Percentiles rank a stretch among this genome's conserved stretches.
phyloP scores from a whole-genome alignment of 2,797 vertebrate species.

The Kryptolebias ocellatus region DNA sequence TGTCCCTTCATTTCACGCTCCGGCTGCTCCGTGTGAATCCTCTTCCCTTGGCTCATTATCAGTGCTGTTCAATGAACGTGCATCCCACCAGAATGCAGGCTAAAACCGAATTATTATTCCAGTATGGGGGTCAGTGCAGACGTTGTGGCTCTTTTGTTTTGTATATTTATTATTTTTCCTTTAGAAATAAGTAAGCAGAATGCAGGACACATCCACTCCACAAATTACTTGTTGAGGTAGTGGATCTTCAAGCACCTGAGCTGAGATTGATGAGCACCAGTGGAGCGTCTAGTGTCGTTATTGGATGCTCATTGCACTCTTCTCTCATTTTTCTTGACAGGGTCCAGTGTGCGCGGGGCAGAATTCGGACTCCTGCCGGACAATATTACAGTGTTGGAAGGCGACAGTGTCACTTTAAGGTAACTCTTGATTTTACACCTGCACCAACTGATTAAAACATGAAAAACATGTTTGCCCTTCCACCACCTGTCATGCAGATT shows the following conservation, averaged over 20 bases:
- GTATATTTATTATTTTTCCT: slow-evolving; percentile 70
- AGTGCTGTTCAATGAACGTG: slow-evolving; percentile 75
- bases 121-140: slow-evolving; percentile 75
- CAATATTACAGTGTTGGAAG: slow-evolving; percentile 93
- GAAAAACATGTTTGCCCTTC: slow-evolving; percentile 56
- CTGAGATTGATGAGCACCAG: slow-evolving; percentile 52
- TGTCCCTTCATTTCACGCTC: slow-evolving; percentile 88
- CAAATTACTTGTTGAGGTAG: slow-evolving; percentile 36
- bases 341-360: slow-evolving; percentile 80
- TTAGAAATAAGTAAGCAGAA: slow-evolving; percentile 64
- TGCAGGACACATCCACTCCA: slow-evolving; percentile 46
- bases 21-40: slow-evolving; percentile 78
- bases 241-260: slow-evolving; percentile 35
- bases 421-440: slow-evolving; percentile 73
- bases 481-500: slow-evolving; percentile 39
- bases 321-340: slow-evolving; percentile 76
- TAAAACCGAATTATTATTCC: slow-evolving; percentile 82
- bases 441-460: slow-evolving; percentile 64
- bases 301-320: slow-evolving; percentile 55
- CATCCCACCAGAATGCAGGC: slow-evolving; percentile 67
- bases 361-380: slow-evolving; percentile 88
- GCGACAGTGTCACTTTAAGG: slow-evolving; percentile 90
- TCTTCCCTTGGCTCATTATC: slow-evolving; percentile 86
- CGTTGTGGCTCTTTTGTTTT: slow-evolving; percentile 66
- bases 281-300: slow-evolving; percentile 56